phyloP scores from a whole-genome alignment of 2,888 invertebrate species.

The Sabatieria punctata region DNA sequence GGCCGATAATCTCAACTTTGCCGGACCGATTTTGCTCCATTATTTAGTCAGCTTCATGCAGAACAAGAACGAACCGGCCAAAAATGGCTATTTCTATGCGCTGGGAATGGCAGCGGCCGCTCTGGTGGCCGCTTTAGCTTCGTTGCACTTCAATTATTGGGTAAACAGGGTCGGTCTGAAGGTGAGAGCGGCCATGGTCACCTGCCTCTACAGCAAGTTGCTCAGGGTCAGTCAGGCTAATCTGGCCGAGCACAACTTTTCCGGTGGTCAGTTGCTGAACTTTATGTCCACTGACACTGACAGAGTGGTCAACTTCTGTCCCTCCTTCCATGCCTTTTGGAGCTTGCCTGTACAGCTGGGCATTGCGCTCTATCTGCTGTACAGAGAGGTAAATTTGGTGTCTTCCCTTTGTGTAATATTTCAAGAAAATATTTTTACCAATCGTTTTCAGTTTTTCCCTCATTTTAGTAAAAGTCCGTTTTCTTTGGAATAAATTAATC shows the following conservation, averaged over 20 bases:
- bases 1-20: conserved; percentile 66
- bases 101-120: conserved; percentile 48
- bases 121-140: conserved; percentile 56
- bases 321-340: conserved; percentile 90
- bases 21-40: conserved; percentile 70
- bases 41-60: conserved; percentile 60
- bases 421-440: too few relatives aligned
- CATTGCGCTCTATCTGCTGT: conserved; percentile 62
- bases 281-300: conserved; percentile 93
- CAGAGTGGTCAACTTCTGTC: conserved; percentile 80
- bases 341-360: conserved; percentile 77
- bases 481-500: too few relatives aligned
- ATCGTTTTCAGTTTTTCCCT: too few relatives aligned
- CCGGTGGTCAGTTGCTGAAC: conserved; percentile 72
- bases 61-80: conserved; percentile 41
- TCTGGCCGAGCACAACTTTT: conserved; percentile 15
- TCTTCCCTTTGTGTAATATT: not conserved
- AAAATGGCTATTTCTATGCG: conserved; percentile 40
- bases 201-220: conserved; percentile 51
- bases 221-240: conserved; percentile 15
- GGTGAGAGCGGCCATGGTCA: conserved; percentile 65
- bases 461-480: too few relatives aligned
- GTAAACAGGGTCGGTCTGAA: conserved; percentile 62
- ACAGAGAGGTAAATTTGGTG: conserved; percentile 35
- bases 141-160: conserved; percentile 71